Base-by-base conservation (phyloP, 2,113 vertebrate species). In the Ciconia boyciana region DNA sequence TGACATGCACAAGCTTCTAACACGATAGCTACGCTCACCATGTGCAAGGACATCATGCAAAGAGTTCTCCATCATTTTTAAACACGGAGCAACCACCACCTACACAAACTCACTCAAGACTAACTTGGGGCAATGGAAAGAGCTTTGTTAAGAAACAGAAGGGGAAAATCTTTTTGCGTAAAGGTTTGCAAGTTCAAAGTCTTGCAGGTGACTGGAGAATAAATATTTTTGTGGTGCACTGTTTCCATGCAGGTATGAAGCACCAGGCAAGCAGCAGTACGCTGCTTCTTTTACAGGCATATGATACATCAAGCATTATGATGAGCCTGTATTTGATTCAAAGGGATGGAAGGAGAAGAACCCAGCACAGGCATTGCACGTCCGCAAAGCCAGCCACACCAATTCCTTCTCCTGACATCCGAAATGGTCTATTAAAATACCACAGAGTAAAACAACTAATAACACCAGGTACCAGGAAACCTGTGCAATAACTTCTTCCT, bases 21-120 rank as follows among this genome's bases (percentile, higher is more conserved):
- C 13, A 21, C 10, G 5, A 55, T 3, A 31, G 54, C 29, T 0
- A 3, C 2, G 1, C 52, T 39, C 81, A 16, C 58, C 10, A 12
- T 0, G 11, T 1, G 1, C 31, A 48, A 55, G 44, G 68, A n/a
- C 32, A 62, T 3, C 36, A 16, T 0, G 1, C 58, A 44, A 31
- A 58, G 60, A 19, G 44, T 11, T 57, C 93, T 70, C 24, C 16
- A 39, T 1, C 11, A 0, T 3, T 48, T 43, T 5, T 9, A 10
- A 34, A 39, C 17, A 34, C 4, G 0, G 31, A 69, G 16, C 39
- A 65, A 3, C 28, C 81, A 44, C 51, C 57, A 57, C 48, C 83
- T 78, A 68, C 88, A 71, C 29, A 1, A 72, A 36, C 24, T 51
- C 54, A 2, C 6, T 21, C 22, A 3, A 28, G 14, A 39, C 29